A percentile compares a stretch with the other conserved stretches of the same genome.
These are phyloP conservation scores for Urocolius indicus DNA, from an alignment of 2,113 vertebrate genomes.

Conservation along the genomic window DNA sequence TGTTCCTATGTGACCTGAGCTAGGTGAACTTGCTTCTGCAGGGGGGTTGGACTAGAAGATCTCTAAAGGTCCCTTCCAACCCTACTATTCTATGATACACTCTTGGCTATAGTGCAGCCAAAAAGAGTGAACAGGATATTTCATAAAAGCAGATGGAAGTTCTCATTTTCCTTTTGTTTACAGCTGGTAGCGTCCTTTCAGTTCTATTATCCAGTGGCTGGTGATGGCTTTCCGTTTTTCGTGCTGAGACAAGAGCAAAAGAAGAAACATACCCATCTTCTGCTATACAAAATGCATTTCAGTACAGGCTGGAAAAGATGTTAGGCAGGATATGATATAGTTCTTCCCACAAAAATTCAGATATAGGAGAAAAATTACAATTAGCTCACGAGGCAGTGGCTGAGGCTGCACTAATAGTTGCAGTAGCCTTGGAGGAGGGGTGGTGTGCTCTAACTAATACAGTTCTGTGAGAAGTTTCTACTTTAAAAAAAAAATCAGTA, in stretches of 20 bases:
- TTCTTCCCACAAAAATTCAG: neutral
- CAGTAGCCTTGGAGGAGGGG: neutral
- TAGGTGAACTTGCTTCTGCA: too few species aligned
- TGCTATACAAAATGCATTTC: neutral
- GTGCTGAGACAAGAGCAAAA: neutral
- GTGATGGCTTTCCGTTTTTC: neutral
- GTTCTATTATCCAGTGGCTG: neutral
- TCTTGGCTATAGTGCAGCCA: neutral
- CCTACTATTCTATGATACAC: neutral
- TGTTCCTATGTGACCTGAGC: too few species aligned
- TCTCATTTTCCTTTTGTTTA: neutral
- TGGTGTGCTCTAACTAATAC: neutral
- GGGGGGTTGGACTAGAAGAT: too few species aligned
- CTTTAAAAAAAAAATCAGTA: neutral
- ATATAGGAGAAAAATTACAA: neutral
- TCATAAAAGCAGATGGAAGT: conserved; percentile 34
- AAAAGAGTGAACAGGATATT: neutral
- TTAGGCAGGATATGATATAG: neutral
- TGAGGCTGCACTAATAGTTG: neutral
- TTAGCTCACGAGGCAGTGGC: neutral
- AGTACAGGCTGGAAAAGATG: neutral
- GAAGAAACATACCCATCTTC: neutral
- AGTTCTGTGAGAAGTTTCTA: neutral
- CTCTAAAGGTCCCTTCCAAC: too few species aligned
- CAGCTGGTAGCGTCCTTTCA: neutral